These are phyloP conservation scores for Xenopus tropicalis DNA, from an alignment of 2,113 vertebrate genomes.

Conservation along the genomic window DNA sequence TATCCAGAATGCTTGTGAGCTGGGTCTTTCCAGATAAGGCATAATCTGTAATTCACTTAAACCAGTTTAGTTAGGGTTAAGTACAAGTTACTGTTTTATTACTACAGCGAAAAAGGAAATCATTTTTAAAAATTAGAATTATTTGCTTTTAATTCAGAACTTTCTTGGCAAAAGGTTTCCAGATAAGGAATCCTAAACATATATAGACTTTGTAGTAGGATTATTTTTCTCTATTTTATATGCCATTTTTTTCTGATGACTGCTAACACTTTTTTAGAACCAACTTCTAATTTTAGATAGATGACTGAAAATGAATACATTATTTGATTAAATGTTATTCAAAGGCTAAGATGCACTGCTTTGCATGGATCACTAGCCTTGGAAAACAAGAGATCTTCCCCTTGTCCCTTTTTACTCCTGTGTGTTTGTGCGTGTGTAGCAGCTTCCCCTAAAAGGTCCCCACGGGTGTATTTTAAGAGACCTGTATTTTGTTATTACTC, in stretches of 20 bases:
- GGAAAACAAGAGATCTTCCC: conserved; percentile 1
- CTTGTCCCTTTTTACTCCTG: neutral
- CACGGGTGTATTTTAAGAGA: conserved; percentile 18
- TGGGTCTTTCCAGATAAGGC: too few species aligned
- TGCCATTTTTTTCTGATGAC: neutral
- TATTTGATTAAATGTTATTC: conserved; percentile 40
- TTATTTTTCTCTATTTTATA: too few species aligned
- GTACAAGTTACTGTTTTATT: too few species aligned
- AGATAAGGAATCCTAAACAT: too few species aligned
- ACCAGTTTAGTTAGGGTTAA: too few species aligned
- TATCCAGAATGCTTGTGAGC: too few species aligned
- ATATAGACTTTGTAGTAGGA: too few species aligned
- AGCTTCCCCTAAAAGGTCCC: neutral
- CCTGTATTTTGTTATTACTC: conserved; percentile 13
- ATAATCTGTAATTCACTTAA: too few species aligned
- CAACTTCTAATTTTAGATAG: conserved; percentile 10
- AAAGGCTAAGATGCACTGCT: conserved; percentile 17
- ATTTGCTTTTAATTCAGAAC: too few species aligned
- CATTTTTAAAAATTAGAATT: too few species aligned
- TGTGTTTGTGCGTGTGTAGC: neutral
- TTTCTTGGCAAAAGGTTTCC: too few species aligned
- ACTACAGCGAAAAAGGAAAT: too few species aligned
- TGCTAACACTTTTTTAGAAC: conserved; percentile 1
- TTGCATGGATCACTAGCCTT: conserved; percentile 31
- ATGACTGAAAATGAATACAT: conserved; percentile 21